A percentile compares a stretch with the other conserved stretches of the same genome.
Evolutionary conservation across 2,113 vertebrate genomes (phyloP).

Genomic region (Cisticola juncidis): DNA sequence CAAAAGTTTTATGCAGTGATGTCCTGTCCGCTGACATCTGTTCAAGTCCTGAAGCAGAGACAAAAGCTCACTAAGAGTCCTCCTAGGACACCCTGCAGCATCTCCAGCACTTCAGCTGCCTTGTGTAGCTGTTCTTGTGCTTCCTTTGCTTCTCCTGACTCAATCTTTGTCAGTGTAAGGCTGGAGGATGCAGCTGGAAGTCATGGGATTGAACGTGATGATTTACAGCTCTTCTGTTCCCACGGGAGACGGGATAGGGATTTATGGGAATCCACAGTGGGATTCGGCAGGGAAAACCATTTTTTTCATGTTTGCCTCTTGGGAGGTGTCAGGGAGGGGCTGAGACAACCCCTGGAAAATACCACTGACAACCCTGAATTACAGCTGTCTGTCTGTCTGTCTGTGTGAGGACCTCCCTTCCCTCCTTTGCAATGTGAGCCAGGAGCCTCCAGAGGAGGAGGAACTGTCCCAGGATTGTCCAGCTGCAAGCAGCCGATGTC

Average conservation of each 20-base stretch:
- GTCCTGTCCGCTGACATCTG: background rate
- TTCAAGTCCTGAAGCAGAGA: background rate
- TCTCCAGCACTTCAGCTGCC: rapidly evolving
- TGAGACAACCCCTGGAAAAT: background rate
- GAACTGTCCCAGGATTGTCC: background rate
- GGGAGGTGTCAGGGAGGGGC: background rate
- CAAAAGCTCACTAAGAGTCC: background rate
- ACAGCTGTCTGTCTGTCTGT: background rate
- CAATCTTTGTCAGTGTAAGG: background rate
- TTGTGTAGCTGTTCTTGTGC: background rate
- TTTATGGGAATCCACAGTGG: background rate
- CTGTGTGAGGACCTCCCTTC: background rate
- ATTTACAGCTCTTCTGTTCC: background rate
- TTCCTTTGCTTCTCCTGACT: background rate
- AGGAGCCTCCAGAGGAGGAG: background rate
- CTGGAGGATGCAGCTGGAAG: background rate
- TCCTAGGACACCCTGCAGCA: background rate
- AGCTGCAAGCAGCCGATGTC: background rate
- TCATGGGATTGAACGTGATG: rapidly evolving
- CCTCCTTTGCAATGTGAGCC: background rate
- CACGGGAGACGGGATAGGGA: background rate
- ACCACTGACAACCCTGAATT: background rate
- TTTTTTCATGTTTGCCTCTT: background rate
- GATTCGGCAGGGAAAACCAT: background rate
- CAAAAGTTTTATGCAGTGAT: rapidly evolving